phyloP scores from a whole-genome alignment of 2,797 vertebrate genomes.

The Chelon auratus region DNA sequence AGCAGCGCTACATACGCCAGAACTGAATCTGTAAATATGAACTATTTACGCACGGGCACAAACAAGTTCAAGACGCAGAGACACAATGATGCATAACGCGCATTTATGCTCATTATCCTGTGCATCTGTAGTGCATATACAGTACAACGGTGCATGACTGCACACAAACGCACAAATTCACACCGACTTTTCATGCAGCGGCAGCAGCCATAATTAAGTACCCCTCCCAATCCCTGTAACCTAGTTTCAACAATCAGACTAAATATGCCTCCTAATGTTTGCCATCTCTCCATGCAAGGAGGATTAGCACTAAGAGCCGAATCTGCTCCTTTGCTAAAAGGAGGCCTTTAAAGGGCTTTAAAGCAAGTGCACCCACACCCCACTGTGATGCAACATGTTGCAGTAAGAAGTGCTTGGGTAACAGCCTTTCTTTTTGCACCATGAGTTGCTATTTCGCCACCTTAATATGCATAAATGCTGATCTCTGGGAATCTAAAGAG shows the following conservation, averaged over 20 bases:
- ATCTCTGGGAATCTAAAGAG: conserved; percentile 73
- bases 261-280: conserved; percentile 77
- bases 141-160: background rate
- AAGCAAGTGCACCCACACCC: conserved; percentile 72
- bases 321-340: conserved; percentile 77
- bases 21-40: background rate
- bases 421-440: conserved; percentile 72
- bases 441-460: conserved; percentile 78
- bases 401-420: conserved; percentile 76
- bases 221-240: conserved; percentile 70
- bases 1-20: background rate
- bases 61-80: background rate
- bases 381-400: conserved; percentile 83
- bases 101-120: background rate
- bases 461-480: conserved; percentile 81
- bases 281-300: conserved; percentile 71
- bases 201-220: conserved; percentile 60
- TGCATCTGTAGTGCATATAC: background rate
- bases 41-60: background rate
- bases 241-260: conserved; percentile 75
- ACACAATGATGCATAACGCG: conserved; percentile 17
- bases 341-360: conserved; percentile 76
- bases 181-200: conserved; percentile 53
- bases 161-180: conserved; percentile 18
- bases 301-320: conserved; percentile 78